Evolutionary conservation across 2,797 vertebrate species (phyloP).

Genomic region (Leuciscus waleckii): DNA sequence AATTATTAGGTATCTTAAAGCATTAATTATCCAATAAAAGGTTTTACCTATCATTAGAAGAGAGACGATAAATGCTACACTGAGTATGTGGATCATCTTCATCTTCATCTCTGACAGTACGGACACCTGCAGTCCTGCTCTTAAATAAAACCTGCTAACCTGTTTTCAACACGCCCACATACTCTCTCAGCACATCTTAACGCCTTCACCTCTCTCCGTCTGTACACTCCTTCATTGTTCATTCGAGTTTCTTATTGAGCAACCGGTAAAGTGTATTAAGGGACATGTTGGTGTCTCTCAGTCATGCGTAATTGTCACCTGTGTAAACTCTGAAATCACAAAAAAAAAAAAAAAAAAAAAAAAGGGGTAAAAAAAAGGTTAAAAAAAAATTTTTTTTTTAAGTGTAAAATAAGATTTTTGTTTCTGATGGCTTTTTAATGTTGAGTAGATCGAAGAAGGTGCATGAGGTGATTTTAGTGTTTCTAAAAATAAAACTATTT

Average conservation of each 20-base stretch:
- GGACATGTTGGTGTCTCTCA: neutral
- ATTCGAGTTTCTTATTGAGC: neutral
- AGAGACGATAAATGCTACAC: neutral
- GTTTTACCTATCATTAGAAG: slow-evolving; percentile 15
- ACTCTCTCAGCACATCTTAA: neutral
- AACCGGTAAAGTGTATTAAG: neutral
- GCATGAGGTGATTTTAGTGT: neutral
- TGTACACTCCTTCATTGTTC: neutral
- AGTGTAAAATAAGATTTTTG: neutral
- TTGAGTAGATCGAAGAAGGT: neutral
- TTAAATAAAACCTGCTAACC: neutral
- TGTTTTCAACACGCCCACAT: neutral
- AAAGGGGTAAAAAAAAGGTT: too few relatives aligned
- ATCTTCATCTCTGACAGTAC: neutral
- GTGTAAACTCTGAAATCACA: neutral
- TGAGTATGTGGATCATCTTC: neutral
- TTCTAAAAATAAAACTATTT: neutral
- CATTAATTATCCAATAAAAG: neutral
- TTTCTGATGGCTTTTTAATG: neutral
- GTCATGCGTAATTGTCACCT: neutral
- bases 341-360: neutral
- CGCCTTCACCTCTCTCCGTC: neutral
- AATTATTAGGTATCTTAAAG: neutral
- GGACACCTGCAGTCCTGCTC: neutral
- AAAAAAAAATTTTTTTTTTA: too few relatives aligned